Evolutionary conservation across 2,113 vertebrate species (phyloP).

Genomic region (Amazona guildingii): DNA sequence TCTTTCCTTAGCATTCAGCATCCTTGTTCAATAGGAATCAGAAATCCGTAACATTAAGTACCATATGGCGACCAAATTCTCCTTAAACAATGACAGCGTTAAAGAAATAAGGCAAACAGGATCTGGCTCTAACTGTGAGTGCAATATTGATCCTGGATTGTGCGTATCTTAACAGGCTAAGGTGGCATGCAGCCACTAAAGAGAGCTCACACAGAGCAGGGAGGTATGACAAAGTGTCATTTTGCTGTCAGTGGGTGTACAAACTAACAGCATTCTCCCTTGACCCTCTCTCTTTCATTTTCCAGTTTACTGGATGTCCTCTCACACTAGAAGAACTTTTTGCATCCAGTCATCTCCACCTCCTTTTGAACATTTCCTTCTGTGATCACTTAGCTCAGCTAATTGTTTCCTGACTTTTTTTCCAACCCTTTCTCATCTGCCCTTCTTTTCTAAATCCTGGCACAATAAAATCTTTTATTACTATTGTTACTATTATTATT

Average conservation of each 20-base stretch:
- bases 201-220: background rate
- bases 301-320: background rate
- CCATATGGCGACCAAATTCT: background rate
- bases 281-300: background rate
- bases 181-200: background rate
- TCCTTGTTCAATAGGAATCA: background rate
- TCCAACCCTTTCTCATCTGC: background rate
- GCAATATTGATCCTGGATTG: background rate
- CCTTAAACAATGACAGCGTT: background rate
- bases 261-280: background rate
- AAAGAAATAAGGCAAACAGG: background rate
- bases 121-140: background rate
- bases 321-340: background rate
- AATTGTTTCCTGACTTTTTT: slow-evolving; percentile 1
- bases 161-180: background rate
- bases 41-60: background rate
- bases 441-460: background rate
- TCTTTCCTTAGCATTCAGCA: background rate
- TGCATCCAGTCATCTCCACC: background rate
- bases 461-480: background rate
- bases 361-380: background rate
- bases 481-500: background rate
- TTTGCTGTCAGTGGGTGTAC: background rate
- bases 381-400: background rate
- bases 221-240: background rate